A percentile compares a stretch with the other conserved stretches of the same genome.
Evolutionary conservation across 2,113 vertebrate species (phyloP).

Genomic region (Petrocephalus microphthalmus): DNA sequence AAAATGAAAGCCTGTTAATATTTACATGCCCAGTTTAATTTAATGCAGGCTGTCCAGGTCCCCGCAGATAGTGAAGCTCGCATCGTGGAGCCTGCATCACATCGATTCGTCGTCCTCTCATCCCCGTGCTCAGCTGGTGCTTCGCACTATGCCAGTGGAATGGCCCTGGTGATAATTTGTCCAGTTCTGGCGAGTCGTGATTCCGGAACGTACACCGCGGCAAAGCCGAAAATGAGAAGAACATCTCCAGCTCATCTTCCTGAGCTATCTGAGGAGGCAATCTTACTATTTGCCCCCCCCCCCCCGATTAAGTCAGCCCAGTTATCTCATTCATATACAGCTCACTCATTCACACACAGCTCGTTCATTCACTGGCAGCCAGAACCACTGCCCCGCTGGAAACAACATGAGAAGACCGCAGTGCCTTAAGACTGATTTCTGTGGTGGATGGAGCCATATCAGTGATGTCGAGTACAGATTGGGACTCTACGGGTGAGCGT

Average conservation of each 20-base stretch:
- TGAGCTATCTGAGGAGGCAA: background rate
- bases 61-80: background rate
- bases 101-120: background rate
- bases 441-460: background rate
- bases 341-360: background rate
- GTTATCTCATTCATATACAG: background rate
- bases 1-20: background rate
- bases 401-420: slow-evolving; percentile 9
- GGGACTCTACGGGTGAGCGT: background rate
- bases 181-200: background rate
- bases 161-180: background rate
- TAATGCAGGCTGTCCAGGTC: background rate
- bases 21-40: background rate
- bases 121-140: background rate
- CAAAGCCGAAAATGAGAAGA: background rate
- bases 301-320: background rate
- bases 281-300: background rate
- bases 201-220: background rate
- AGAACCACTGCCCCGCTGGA: slow-evolving; percentile 25
- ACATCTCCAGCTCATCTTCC: background rate
- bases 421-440: slow-evolving; percentile 17
- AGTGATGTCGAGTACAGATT: background rate
- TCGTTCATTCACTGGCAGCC: background rate
- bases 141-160: background rate
- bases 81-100: background rate